These are phyloP conservation scores for Lacerta bilineata DNA, from an alignment of 2,797 vertebrate genomes.

Conservation along the genomic window DNA sequence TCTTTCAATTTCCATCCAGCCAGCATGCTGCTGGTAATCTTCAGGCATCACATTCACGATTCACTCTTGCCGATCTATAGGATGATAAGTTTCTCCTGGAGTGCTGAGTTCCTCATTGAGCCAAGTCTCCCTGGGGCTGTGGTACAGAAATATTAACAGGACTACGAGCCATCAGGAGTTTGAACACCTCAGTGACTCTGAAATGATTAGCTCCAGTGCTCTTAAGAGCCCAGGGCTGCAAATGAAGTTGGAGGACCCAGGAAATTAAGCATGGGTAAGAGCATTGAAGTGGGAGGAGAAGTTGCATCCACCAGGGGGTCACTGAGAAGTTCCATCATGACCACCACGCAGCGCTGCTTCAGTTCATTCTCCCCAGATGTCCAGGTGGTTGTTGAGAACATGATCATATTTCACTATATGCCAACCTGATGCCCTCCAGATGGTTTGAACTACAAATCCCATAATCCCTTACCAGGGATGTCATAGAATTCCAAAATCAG, in stretches of 20 bases:
- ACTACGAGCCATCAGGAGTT: constrained; percentile 33
- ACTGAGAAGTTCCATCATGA: not conserved
- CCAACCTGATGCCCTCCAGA: too few relatives aligned
- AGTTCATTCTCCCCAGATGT: not conserved
- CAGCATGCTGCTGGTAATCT: not conserved
- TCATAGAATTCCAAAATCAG: too few relatives aligned
- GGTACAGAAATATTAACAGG: constrained; percentile 34
- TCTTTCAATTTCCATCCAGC: constrained; percentile 64
- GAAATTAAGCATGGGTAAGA: not conserved
- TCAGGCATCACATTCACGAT: not conserved
- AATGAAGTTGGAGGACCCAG: not conserved
- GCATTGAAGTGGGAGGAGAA: not conserved
- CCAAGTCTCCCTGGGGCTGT: not conserved
- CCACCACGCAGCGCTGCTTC: not conserved
- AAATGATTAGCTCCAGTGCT: constrained; percentile 38
- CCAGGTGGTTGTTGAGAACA: not conserved
- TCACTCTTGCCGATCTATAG: not conserved
- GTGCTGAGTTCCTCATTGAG: not conserved
- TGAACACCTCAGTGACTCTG: constrained; percentile 32
- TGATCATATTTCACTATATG: not conserved
- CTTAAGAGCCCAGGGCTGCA: not conserved
- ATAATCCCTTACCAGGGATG: too few relatives aligned
- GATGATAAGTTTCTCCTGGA: constrained; percentile 28
- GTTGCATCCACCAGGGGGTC: not conserved
- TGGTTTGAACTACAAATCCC: not conserved